Percentiles rank a stretch among this genome's conserved stretches.
Conservation (phyloP, 2,888 invertebrate genomes). For the Digitonthophagus gazella region DNA sequence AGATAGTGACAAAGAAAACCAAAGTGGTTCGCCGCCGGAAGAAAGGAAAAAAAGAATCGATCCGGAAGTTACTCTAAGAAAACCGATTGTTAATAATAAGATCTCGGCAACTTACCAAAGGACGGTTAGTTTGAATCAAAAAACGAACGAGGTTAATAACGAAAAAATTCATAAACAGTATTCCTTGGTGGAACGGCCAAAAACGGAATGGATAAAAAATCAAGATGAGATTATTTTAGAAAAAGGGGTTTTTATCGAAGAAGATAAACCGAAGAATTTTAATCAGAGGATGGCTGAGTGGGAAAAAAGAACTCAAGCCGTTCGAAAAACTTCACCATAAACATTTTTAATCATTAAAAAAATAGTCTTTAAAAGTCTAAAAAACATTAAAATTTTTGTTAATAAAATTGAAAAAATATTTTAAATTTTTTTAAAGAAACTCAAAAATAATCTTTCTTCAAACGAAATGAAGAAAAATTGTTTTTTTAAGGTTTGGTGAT, state of each 20-base stretch:
- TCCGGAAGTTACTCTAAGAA: constrained; percentile 41
- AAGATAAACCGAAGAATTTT: constrained; percentile 66
- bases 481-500: too few relatives aligned
- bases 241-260: constrained; percentile 40
- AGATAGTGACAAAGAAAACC: constrained; percentile 75
- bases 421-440: too few relatives aligned
- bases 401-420: too few relatives aligned
- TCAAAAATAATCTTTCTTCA: too few relatives aligned
- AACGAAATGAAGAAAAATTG: too few relatives aligned
- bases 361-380: constrained; percentile 45
- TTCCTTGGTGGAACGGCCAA: constrained; percentile 42
- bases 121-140: constrained; percentile 41
- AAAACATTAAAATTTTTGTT: too few relatives aligned
- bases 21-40: constrained; percentile 53
- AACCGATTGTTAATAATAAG: constrained; percentile 35
- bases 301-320: constrained; percentile 70
- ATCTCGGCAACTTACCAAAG: constrained; percentile 29
- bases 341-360: constrained; percentile 25
- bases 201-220: constrained; percentile 39
- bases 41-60: constrained; percentile 49
- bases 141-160: constrained; percentile 35
- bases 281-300: constrained; percentile 74
- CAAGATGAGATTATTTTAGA: constrained; percentile 35
- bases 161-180: constrained; percentile 44
- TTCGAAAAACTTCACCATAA: constrained; percentile 2